These are phyloP conservation scores for Dolichallabes microphthalmus DNA, from an alignment of 2,113 vertebrate species.

Conservation along the genomic window DNA sequence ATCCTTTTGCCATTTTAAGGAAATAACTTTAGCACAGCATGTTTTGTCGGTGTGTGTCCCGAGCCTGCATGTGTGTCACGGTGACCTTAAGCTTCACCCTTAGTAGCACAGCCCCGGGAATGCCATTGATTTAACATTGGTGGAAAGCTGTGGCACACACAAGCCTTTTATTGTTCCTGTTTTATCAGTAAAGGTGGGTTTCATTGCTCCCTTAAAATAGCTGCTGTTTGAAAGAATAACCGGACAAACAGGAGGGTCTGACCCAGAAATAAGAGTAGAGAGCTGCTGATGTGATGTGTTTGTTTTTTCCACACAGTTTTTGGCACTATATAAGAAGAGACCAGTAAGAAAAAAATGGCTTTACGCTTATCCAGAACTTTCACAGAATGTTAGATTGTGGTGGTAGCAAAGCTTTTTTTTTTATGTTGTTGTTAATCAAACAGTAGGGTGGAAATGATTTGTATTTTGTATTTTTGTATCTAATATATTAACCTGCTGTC, in stretches of 20 bases:
- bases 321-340: background rate
- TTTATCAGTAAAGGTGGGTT: constrained; percentile 27
- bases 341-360: background rate
- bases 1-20: background rate
- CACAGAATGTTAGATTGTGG: background rate
- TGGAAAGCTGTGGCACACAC: constrained; percentile 23
- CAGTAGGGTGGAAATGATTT: background rate
- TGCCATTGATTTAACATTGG: constrained; percentile 45
- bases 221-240: constrained; percentile 8
- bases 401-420: background rate
- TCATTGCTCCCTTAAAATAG: constrained; percentile 45
- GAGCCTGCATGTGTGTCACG: background rate
- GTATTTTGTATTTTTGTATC: background rate
- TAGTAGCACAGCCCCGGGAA: constrained; percentile 25
- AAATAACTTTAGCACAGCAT: background rate
- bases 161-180: constrained; percentile 28
- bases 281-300: background rate
- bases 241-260: background rate
- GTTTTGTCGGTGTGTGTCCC: background rate
- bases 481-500: background rate
- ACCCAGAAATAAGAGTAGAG: background rate
- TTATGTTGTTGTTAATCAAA: background rate
- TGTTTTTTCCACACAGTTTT: background rate
- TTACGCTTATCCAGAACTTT: background rate
- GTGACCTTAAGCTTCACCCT: constrained; percentile 7